phyloP scores from a whole-genome alignment of 2,888 invertebrate species.

The Acronicta aceris region DNA sequence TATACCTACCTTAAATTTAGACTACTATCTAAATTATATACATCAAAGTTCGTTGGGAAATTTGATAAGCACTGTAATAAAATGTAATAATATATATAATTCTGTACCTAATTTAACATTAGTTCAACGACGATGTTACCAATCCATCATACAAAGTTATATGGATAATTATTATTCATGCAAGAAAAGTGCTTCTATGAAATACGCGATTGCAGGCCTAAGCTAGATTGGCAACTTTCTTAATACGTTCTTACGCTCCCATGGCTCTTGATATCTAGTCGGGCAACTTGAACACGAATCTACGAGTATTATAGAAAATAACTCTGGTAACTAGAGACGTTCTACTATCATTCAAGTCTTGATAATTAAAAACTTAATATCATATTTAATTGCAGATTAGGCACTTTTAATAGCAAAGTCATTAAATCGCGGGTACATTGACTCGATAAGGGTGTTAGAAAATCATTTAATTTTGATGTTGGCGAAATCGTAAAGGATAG shows the following conservation, averaged over 20 bases:
- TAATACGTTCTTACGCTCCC: conserved; percentile 42
- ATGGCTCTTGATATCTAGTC: conserved; percentile 25
- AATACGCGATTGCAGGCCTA: conserved; percentile 61
- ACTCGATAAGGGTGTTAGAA: conserved; percentile 6
- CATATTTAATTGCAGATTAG: background rate
- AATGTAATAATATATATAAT: no score
- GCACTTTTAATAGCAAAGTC: conserved; percentile 4
- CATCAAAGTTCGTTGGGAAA: conserved; percentile 52
- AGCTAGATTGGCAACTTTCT: conserved; percentile 73
- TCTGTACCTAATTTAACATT: conserved; percentile 39
- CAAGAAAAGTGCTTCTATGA: conserved; percentile 68
- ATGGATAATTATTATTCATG: conserved; percentile 60
- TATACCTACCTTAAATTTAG: conserved; percentile 11
- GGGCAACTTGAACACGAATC: conserved; percentile 31
- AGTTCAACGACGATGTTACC: conserved; percentile 59
- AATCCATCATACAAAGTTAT: conserved; percentile 60
- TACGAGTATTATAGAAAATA: conserved; percentile 37
- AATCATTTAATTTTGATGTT: conserved; percentile 27
- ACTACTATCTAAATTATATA: conserved; percentile 11
- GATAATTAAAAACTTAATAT: conserved; percentile 1
- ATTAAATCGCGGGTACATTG: conserved; percentile 8
- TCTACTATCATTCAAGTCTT: conserved; percentile 2
- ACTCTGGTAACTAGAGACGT: conserved; percentile 4
- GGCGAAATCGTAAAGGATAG: conserved; percentile 31
- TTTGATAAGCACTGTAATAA: conserved; percentile 38